These are phyloP conservation scores for Hermatobates lingyangjiaoensis DNA, from an alignment of 1,140 invertebrate genomes.

Conservation along the genomic window DNA sequence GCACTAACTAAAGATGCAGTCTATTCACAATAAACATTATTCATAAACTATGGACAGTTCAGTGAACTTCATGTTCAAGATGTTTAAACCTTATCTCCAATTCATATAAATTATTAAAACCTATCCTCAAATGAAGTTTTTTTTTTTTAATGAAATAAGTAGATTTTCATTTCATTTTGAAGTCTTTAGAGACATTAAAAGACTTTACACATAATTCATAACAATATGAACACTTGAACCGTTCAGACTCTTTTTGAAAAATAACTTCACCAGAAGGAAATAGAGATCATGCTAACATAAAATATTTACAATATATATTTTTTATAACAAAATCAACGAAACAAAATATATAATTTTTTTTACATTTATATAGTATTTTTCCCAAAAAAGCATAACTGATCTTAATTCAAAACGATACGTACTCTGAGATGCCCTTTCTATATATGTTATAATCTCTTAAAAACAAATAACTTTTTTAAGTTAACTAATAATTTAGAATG, in stretches of 20 bases:
- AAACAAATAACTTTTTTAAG: too few species aligned
- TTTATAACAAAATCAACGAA: too few species aligned
- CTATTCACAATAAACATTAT: not conserved
- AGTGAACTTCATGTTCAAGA: not conserved
- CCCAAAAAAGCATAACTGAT: too few species aligned
- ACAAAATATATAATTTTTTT: too few species aligned
- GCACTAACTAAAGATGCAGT: not conserved
- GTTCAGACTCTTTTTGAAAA: not conserved
- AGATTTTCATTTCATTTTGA: not conserved
- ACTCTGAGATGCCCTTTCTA: too few species aligned
- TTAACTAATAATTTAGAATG: too few species aligned
- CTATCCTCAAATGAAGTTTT: not conserved
- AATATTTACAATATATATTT: too few species aligned
- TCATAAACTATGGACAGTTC: not conserved
- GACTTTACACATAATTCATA: not conserved
- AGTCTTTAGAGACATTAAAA: not conserved
- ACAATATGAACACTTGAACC: not conserved
- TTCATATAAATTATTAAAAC: not conserved
- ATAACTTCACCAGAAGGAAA: not conserved
- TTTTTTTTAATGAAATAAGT: too few species aligned
- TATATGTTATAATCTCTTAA: too few species aligned
- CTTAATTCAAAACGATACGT: too few species aligned
- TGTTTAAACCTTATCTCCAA: not conserved
- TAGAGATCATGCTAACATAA: not conserved
- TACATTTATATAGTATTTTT: too few species aligned